Evolutionary conservation across 1,140 invertebrate genomes (phyloP).

Genomic region (Ceratina calcarata): DNA sequence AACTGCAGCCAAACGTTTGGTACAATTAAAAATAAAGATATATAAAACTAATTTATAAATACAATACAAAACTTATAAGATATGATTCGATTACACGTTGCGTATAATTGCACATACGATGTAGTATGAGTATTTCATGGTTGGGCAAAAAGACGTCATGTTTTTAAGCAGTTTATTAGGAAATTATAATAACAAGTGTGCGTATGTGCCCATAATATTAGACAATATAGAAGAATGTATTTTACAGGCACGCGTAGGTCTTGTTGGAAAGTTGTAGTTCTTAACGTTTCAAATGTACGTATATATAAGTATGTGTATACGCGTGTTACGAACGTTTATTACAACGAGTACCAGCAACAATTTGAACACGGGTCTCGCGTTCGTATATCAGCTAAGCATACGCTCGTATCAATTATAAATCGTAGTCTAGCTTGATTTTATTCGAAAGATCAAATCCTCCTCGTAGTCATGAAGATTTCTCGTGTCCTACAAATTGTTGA

Average conservation of each 20-base stretch:
- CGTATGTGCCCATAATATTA: conserved; percentile 38
- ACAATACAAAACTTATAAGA: conserved; percentile 13
- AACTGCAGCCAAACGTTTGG: too few species aligned
- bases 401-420: conserved; percentile 29
- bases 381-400: conserved; percentile 27
- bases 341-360: conserved; percentile 42
- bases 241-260: conserved; percentile 36
- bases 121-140: neutral
- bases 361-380: conserved; percentile 30
- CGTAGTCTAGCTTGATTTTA: conserved; percentile 40
- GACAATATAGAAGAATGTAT: conserved; percentile 42
- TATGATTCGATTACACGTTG: neutral
- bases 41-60: neutral
- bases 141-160: conserved; percentile 28
- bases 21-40: too few species aligned
- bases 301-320: neutral
- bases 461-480: conserved; percentile 11
- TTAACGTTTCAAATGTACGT: conserved; percentile 2
- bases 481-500: conserved; percentile 4
- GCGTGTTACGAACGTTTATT: neutral
- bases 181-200: conserved; percentile 64
- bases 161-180: conserved; percentile 66
- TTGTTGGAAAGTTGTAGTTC: conserved; percentile 5
- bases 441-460: neutral
- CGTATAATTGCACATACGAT: too few species aligned